Evolutionary conservation across 1,140 invertebrate genomes (phyloP), one percentile per base, ranked within the genome.

Genomic region (Augochlora pura): DNA sequence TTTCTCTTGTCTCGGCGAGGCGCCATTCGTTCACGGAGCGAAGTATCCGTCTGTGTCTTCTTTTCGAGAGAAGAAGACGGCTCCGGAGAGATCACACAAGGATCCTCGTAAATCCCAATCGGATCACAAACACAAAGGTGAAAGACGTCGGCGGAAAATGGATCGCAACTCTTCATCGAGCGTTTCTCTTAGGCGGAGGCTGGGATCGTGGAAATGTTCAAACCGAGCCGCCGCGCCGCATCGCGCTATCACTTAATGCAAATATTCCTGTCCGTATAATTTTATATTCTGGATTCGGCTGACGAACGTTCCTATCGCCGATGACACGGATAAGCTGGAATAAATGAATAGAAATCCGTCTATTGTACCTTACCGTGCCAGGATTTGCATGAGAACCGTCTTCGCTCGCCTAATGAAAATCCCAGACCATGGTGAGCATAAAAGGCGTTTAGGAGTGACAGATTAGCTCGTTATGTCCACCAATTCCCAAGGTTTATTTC

Each of bases 51-150:
- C 42, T 38, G 21, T 27, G 21, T 38, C 5, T 57, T 27, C n/a
- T 42, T 18, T 57, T 25, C 5, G 39, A 77, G 25, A 6, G 18
- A n/a, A 7, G 54, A 57, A n/a, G 27, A 8, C 39, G 39, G 21
- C 42, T 32, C 49, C 25, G 16, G 7, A 39, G 70, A 73, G 39
- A 73, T 72, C 69, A 46, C 18, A 10, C 16, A 59, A 38, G 46
- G 23, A 79, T 79, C 25, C 69, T 79, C 77, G 70, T 79, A 79
- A 79, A 73, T 71, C 62, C 63, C 62, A 79, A 66, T 72, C 69
- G 77, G 69, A 78, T 64, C 68, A 25, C 21, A 23, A 49, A 64
- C 68, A 54, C 14, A 23, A 52, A 64, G 76, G 32, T 42, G 46
- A 78, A 42, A 71, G 60, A 64, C 38, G 68, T 23, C 21, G 52